Base-by-base conservation (phyloP, 2,888 invertebrate species). In the Diloba caeruleocephala region DNA sequence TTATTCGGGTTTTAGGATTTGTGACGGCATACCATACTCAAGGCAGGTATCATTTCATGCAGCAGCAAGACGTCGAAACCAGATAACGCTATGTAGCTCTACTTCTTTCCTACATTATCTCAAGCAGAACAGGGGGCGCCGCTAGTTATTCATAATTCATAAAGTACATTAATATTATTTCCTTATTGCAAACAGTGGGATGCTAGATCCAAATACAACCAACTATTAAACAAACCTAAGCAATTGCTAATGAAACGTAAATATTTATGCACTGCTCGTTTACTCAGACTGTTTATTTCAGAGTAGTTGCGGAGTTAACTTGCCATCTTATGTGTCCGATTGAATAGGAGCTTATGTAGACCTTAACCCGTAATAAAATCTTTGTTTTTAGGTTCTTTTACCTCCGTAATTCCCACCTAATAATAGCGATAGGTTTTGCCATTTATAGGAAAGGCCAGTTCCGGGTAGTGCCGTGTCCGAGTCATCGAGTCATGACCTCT, bases 161-260 rank as follows among this genome's bases (percentile, higher is more conserved):
- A 37, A 14, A 23, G 8, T 5, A 21, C 29, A 17, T 13, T 29
- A 29, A 9, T 29, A 29, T 29, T 19, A 17, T 29, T 19, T 19
- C 39, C 28, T 29, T 19, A 29, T 39, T 29, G 12, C 14, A 4
- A 32, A 21, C 29, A 9, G 9, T 31, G 5, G 1, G 23, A 9
- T 13, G 8, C 15, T 21, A 9, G 23, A 31, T 54, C 14, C 29
- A 23, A 28, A 26, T 5, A 15, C 17, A 26, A 23, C 6, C 39
- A 3, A 31, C 9, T 44, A 58, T 58, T 45, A 51, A 51, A 25
- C 26, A 14, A 34, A 63, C 21, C 17, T n/a, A 17, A 53, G 36
- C 46, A 37, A 45, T 61, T 42, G 29, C 7, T 38, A 61, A 61
- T 61, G 37, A 65, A 61, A 61, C 17, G 51, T 45, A 51, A 65